Evolutionary conservation across 2,888 invertebrate species (phyloP).

Genomic region (Ochlodes sylvanus): DNA sequence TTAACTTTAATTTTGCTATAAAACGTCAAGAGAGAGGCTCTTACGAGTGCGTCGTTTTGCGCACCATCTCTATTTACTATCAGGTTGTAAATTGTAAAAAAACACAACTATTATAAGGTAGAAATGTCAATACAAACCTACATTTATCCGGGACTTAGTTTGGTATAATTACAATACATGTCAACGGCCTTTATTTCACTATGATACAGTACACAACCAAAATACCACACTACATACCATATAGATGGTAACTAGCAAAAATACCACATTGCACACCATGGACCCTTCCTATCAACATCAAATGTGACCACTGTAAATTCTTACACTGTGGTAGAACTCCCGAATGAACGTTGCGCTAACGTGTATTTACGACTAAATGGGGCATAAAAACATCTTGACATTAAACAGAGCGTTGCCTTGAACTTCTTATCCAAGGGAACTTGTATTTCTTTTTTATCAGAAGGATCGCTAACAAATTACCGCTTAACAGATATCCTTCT

Average conservation of each 20-base stretch:
- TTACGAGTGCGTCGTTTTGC: too few relatives aligned
- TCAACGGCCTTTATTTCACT: too few relatives aligned
- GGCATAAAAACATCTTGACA: conserved; percentile 33
- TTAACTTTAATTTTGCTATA: too few relatives aligned
- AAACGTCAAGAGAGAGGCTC: too few relatives aligned
- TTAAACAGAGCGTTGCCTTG: conserved; percentile 46
- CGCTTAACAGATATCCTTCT: conserved; percentile 70
- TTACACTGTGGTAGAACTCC: conserved; percentile 5
- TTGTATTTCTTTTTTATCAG: conserved; percentile 63
- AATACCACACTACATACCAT: neutral
- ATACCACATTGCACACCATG: neutral
- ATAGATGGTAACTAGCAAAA: too few relatives aligned
- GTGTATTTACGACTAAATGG: conserved; percentile 31
- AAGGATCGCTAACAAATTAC: conserved; percentile 74
- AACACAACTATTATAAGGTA: too few relatives aligned
- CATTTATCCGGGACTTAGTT: too few relatives aligned
- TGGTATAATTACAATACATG: too few relatives aligned
- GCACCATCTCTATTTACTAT: too few relatives aligned
- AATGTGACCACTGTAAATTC: neutral
- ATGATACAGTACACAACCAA: too few relatives aligned
- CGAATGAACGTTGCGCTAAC: conserved; percentile 10
- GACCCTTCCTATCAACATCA: neutral
- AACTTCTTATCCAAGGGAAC: conserved; percentile 54
- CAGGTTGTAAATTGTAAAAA: too few relatives aligned
- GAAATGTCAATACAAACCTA: too few relatives aligned